Percentiles rank a stretch among this genome's conserved stretches.
Conservation (phyloP, 2,797 vertebrate species). For the Falco columbarius region DNA sequence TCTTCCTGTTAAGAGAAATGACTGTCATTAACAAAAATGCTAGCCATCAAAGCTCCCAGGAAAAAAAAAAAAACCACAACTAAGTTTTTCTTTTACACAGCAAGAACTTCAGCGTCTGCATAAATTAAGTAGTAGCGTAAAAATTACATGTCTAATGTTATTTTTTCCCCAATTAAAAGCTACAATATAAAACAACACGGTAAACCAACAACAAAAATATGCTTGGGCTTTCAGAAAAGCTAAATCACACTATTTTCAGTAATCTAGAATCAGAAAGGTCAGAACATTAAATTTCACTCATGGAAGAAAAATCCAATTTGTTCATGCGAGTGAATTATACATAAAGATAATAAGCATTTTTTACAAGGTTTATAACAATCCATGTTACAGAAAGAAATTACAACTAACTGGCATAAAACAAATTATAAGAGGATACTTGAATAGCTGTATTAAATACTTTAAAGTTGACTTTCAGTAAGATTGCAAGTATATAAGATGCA, state of each 20-base stretch:
- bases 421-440: background rate
- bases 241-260: constrained; percentile 12
- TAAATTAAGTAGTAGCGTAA: constrained; percentile 62
- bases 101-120: constrained; percentile 61
- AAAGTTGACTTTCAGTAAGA: constrained; percentile 18
- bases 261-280: constrained; percentile 8
- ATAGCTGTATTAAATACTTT: constrained; percentile 23
- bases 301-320: constrained; percentile 39
- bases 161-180: constrained; percentile 59
- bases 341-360: constrained; percentile 43
- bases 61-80: background rate
- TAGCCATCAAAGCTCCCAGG: constrained; percentile 64
- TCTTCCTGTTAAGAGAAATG: constrained; percentile 77
- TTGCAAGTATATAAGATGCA: background rate
- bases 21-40: constrained; percentile 75
- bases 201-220: constrained; percentile 37
- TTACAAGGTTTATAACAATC: constrained; percentile 17
- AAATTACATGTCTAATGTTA: constrained; percentile 58
- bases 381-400: constrained; percentile 25
- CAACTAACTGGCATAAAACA: constrained; percentile 26
- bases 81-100: constrained; percentile 51
- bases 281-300: constrained; percentile 31
- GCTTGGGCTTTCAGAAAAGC: constrained; percentile 38
- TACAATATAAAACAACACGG: constrained; percentile 29
- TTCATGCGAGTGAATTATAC: constrained; percentile 31